Conservation (phyloP, 2,888 invertebrate species). For the Brachyptera putata region DNA sequence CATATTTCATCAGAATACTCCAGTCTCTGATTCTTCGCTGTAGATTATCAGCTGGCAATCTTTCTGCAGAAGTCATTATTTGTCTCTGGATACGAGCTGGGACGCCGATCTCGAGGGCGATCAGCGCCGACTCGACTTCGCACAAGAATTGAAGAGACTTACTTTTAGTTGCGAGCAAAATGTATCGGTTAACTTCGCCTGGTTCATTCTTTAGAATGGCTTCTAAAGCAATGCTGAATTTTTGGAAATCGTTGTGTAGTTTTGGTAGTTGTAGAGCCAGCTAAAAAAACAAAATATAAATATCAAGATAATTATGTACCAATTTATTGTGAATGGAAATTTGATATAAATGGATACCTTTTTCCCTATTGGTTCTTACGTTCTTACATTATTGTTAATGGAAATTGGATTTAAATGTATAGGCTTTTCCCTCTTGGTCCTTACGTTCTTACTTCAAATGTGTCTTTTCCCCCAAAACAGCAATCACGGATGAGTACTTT, state of each 20-base stretch:
- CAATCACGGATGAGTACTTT: too few species aligned
- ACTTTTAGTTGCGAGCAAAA: not conserved
- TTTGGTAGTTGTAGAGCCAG: constrained; percentile 18
- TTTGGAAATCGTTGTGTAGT: constrained; percentile 31
- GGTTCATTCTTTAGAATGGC: constrained; percentile 26
- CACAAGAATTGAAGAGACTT: constrained; percentile 27
- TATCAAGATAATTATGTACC: too few species aligned
- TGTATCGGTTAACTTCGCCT: not conserved
- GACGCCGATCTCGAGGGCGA: constrained; percentile 39
- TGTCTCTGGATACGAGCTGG: constrained; percentile 32
- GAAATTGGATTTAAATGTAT: too few species aligned
- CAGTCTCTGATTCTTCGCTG: constrained; percentile 43
- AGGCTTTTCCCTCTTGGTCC: too few species aligned
- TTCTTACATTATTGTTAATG: too few species aligned
- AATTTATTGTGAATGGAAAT: too few species aligned
- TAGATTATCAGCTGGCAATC: constrained; percentile 39
- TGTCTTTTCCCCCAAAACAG: too few species aligned
- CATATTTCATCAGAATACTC: constrained; percentile 45
- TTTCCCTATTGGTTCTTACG: too few species aligned
- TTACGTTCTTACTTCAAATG: too few species aligned
- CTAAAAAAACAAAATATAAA: constrained; percentile 32
- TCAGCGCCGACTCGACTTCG: constrained; percentile 38
- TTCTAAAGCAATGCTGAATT: constrained; percentile 32
- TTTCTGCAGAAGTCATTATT: not conserved
- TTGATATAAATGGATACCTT: too few species aligned